Base-by-base conservation (phyloP, 37 sponge, comb jelly and placozoan genomes). In the Petrosia ficiformis region DNA sequence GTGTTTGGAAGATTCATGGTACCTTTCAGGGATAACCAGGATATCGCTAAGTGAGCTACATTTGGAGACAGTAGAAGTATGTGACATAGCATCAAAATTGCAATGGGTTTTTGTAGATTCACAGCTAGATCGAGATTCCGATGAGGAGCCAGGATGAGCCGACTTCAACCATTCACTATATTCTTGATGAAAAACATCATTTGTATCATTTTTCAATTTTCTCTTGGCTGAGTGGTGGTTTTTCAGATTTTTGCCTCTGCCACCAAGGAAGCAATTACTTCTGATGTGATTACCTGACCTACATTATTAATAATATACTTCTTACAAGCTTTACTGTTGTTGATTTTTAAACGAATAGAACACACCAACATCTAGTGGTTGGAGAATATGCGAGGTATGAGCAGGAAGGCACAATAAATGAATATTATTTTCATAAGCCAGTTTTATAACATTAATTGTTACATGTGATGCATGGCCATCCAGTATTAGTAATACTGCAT, bases 391-490 rank as follows among this genome's bases (percentile, higher is more conserved):
- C 1, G 80, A 71, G 21, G 84, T 83, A 68, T 89, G 89, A 1
- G 89, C 40, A 19, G 89, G 89, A 0, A 89, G 31, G n/a, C 84
- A 82, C 21, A 89, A 42, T 5, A 89, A 14, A 33, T 70, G 56
- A 1, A 89, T 34, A 58, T 43, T 59, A 58, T 89, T 79, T 54
- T 28, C 76, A 58, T 61, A 58, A 19, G 89, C 89, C 3, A 83
- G 19, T 57, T 82, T 76, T n/a, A 89, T 89, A 21, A 83, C 33
- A 8, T 75, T 59, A 35, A 78, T 83, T 6, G 80, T 74, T 2
- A 79, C 48, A 74, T 89, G 89, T 28, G 83, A 83, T 24, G 59
- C 31, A 39, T 89, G 89, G 36, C 89, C 84, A 89, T 89, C 84
- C 35, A 65, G 80, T 2, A 85, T 64, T 10, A 87, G 59, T 0